Evolutionary conservation across 2,797 vertebrate species (phyloP), one percentile per base, ranked within the genome.

Genomic region (Clarias platycephalus): DNA sequence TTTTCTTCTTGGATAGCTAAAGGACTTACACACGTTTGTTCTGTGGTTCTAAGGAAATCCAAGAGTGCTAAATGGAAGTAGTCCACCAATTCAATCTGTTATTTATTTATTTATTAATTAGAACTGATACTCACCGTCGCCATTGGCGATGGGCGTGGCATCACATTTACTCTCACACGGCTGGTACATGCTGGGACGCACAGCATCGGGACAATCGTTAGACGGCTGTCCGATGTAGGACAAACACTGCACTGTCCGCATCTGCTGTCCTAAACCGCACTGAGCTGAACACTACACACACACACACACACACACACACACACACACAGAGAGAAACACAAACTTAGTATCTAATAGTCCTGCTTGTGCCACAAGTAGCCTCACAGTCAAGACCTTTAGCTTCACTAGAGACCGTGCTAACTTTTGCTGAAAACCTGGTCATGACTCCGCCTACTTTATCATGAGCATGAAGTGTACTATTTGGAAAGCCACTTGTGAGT

Each of bases 161-260:
- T 99, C 97, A 91, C 98, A 99, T 95, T 97, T 99, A 93, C 97
- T 99, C 93, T 99, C 98, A 87, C 98, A 99, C 93, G 99, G 98
- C 92, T 99, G 98, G 97, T 98, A 97, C 84, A 93, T 96, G 81
- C 95, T 91, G 84, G 97, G 98, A 12, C 96, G 96, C 86, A 95
- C 92, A 72, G 95, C 90, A 89, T 99, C 97, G 20, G 94, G 86
- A 86, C 98, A 99, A 67, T 99, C 97, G 2, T 83, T 94, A 24
- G 97, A 98, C n/a, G 95, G 94, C 93, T 98, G 98, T 67, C 97
- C 98, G 0, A 97, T 98, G 87, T 98, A 99, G 18, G 97, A 98
- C 44, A 99, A 95, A 91, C 98, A 99, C 90, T 97, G 97, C 57
- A 99, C 97, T 4, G 95, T 96, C 91, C 98, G 91, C 96, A 97